Conservation (phyloP, 2,888 invertebrate genomes). For the Apodemia duryi region DNA sequence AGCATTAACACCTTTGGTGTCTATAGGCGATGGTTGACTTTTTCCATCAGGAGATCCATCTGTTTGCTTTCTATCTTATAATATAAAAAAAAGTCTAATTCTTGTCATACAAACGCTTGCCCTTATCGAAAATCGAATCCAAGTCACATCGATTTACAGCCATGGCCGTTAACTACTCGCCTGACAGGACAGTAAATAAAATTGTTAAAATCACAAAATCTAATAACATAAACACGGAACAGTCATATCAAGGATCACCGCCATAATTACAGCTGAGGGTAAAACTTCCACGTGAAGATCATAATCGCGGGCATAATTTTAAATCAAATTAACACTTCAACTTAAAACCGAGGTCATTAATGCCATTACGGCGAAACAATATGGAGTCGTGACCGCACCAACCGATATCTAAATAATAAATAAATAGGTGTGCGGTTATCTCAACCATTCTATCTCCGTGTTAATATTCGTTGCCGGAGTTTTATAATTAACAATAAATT, state of each 20-base stretch:
- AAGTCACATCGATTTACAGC: too few species aligned
- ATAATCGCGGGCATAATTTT: conserved; percentile 74
- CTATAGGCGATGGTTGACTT: too few species aligned
- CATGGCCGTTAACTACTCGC: background rate
- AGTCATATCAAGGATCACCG: conserved; percentile 51
- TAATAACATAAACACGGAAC: conserved; percentile 16
- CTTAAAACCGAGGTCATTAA: conserved; percentile 77
- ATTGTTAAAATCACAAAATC: conserved; percentile 3
- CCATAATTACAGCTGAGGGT: conserved; percentile 62
- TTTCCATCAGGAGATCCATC: too few species aligned
- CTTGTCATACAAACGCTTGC: too few species aligned
- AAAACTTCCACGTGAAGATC: conserved; percentile 72
- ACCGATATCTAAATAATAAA: conserved; percentile 78
- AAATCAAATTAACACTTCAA: conserved; percentile 80
- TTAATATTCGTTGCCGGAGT: conserved; percentile 72
- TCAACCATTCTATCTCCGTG: conserved; percentile 63
- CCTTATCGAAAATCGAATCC: too few species aligned
- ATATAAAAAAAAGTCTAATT: too few species aligned
- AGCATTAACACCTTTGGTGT: too few species aligned
- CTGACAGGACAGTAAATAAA: background rate
- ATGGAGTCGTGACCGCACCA: conserved; percentile 73
- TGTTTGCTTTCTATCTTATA: too few species aligned
- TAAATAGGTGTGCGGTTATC: conserved; percentile 73
- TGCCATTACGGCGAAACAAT: conserved; percentile 75
- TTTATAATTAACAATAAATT: conserved; percentile 80